Evolutionary conservation across 2,888 invertebrate genomes (phyloP), one percentile per base, ranked within the genome.

Genomic region (Asteroscopus sphinx): DNA sequence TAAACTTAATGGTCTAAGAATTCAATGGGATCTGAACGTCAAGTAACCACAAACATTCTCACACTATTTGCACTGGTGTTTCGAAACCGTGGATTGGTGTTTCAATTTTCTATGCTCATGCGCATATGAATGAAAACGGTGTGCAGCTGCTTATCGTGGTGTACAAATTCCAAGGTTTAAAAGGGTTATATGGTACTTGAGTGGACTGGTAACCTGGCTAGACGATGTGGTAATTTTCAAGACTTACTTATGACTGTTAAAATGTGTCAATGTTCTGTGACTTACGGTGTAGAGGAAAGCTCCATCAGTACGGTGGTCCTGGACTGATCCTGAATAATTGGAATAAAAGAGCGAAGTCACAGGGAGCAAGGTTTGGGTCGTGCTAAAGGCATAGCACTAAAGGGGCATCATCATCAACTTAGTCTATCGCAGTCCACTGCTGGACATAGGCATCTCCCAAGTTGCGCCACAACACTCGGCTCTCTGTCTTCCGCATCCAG

Each of bases 1-100:
- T 81, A 77, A 85, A 83, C 71, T 71, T 77, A 81, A 79, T 79
- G 76, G 55, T 74, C 75, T 66, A 69, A 75, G 40, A 51, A 42
- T 76, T 68, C 73, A 70, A 76, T 73, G 68, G 69, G 77, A 81
- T 32, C 67, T 6, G 15, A 40, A 55, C 30, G 41, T 25, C 69
- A 42, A 55, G 33, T 21, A 35, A 65, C 70, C 52, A 57, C 48
- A 49, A 45, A 37, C 39, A 25, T 79, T 78, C 68, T 74, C 73
- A 75, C 42, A 71, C 75, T 68, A 37, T 70, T 65, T 74, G 57
- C 41, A 74, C 64, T 56, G 48, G 45, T 45, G 49, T 47, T 59
- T 59, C 41, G 40, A 60, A 48, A 64, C 54, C 54, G 39, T 52
- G 30, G 26, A 51, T 49, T 21, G 44, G 42, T 46, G 47, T 51